Evolutionary conservation across 2,113 vertebrate genomes (phyloP).

Genomic region (Plecturocebus donacophilus): DNA sequence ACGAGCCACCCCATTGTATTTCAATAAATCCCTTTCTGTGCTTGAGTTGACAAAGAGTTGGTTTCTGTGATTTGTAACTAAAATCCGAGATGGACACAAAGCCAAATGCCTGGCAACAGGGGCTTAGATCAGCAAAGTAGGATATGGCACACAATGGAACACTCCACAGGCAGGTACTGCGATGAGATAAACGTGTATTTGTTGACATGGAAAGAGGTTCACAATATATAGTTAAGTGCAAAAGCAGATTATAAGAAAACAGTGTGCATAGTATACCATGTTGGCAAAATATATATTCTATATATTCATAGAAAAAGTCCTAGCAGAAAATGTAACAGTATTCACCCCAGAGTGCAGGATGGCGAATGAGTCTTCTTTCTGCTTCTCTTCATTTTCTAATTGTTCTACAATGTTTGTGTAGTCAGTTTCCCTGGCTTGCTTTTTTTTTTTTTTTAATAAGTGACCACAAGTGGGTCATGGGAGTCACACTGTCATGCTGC

Average conservation of each 20-base stretch:
- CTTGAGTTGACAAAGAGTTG: neutral
- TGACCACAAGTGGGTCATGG: neutral
- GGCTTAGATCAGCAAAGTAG: neutral
- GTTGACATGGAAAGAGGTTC: conserved; percentile 1
- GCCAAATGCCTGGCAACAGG: neutral
- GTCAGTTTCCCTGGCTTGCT: neutral
- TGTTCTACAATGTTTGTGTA: neutral
- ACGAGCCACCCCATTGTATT: neutral
- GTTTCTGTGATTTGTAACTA: neutral
- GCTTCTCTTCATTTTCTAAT: neutral
- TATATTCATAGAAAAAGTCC: conserved; percentile 48
- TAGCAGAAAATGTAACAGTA: conserved; percentile 49
- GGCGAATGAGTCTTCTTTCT: neutral
- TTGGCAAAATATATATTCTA: conserved; percentile 56
- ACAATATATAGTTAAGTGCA: neutral
- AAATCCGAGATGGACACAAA: neutral
- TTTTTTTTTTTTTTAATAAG: neutral
- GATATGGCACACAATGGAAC: neutral
- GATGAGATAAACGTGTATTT: neutral
- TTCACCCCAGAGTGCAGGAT: neutral
- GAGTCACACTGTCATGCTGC: neutral
- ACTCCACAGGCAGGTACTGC: neutral
- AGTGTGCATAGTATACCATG: neutral
- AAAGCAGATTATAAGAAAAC: conserved; percentile 47
- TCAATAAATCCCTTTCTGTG: neutral